phyloP scores from a whole-genome alignment of 2,113 vertebrate genomes.

The Percina caprodes region DNA sequence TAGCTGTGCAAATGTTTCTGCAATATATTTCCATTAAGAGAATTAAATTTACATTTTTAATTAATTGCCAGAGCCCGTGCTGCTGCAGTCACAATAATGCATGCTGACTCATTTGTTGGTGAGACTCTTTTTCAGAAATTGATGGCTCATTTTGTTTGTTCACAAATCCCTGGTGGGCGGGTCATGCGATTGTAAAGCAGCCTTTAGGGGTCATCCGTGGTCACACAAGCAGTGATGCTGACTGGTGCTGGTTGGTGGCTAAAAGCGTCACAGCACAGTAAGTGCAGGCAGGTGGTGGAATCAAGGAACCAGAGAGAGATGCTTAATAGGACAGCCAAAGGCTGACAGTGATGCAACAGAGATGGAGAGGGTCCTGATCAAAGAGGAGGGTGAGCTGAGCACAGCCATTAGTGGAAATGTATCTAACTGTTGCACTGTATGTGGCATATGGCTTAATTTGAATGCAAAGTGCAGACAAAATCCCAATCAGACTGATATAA shows the following conservation, averaged over 20 bases:
- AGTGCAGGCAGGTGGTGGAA: conserved; percentile 56
- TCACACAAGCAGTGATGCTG: neutral
- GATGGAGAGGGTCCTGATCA: conserved; percentile 47
- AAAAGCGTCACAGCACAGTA: conserved; percentile 23
- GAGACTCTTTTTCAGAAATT: conserved; percentile 1
- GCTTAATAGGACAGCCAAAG: conserved; percentile 57
- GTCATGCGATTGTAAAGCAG: neutral
- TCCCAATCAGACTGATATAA: neutral
- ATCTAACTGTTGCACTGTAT: neutral
- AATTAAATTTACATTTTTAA: conserved; percentile 43
- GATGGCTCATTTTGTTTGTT: conserved; percentile 13
- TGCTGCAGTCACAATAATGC: conserved; percentile 9
- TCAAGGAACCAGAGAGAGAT: conserved; percentile 48
- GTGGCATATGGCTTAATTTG: neutral
- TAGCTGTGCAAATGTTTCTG: conserved; percentile 16
- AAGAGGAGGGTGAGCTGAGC: conserved; percentile 44
- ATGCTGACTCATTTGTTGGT: conserved; percentile 4
- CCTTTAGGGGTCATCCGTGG: conserved; percentile 15
- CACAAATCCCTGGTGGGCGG: neutral
- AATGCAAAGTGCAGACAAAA: neutral
- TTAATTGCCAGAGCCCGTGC: conserved; percentile 24
- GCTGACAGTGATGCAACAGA: conserved; percentile 39
- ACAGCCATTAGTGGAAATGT: conserved; percentile 13
- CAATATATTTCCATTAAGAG: conserved; percentile 37
- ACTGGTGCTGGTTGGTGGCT: conserved; percentile 3